phyloP scores from a whole-genome alignment of 2,888 invertebrate genomes.

The Monochamus alternatus region DNA sequence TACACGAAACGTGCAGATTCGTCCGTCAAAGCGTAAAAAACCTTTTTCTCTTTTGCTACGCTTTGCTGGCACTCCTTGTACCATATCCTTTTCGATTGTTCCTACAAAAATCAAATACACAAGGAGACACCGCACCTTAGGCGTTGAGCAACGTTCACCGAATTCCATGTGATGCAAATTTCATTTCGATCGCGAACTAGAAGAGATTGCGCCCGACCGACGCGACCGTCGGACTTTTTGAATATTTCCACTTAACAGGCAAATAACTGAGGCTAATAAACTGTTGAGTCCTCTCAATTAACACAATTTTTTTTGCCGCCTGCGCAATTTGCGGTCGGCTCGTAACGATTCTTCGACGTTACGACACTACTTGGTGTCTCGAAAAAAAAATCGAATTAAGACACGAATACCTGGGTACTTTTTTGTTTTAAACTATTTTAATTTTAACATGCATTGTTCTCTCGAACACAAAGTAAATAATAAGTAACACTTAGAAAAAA shows the following conservation, averaged over 20 bases:
- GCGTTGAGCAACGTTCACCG: neutral
- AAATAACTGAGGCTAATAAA: neutral
- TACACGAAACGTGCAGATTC: no score
- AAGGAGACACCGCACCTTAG: slow-evolving; percentile 5
- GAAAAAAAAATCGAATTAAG: no score
- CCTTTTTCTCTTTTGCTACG: no score
- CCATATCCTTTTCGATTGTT: no score
- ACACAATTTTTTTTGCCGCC: neutral
- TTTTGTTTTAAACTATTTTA: no score
- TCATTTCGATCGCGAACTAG: neutral
- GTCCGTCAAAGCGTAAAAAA: no score
- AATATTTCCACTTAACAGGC: neutral
- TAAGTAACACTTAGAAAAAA: no score
- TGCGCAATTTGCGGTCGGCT: neutral
- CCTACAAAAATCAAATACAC: neutral
- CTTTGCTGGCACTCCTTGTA: no score
- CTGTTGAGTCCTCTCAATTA: neutral
- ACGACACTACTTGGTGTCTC: neutral
- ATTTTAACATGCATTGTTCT: no score
- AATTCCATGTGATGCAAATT: slow-evolving; percentile 1
- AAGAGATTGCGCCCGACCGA: neutral
- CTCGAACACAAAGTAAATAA: no score
- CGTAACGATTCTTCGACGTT: neutral
- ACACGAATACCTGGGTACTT: no score
- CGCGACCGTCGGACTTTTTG: neutral